These are phyloP conservation scores for Charina bottae DNA, from an alignment of 2,113 vertebrate genomes.

Conservation along the genomic window DNA sequence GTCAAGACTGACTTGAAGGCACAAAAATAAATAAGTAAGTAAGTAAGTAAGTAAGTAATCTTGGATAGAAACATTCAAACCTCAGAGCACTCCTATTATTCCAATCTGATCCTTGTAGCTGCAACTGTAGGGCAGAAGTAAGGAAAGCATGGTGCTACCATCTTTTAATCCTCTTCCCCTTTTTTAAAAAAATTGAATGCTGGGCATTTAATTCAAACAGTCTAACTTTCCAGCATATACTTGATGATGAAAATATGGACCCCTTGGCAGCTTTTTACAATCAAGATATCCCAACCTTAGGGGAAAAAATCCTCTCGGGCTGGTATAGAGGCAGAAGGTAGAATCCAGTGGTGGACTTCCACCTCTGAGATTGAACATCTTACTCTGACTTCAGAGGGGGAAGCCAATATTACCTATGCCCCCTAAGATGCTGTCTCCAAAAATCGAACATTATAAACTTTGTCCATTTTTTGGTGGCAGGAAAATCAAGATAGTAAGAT, in stretches of 20 bases:
- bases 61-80: not conserved
- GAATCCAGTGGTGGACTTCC: not conserved
- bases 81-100: not conserved
- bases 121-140: not conserved
- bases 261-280: not conserved
- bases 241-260: not conserved
- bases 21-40: not conserved
- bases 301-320: not conserved
- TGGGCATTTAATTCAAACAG: not conserved
- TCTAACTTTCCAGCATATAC: not conserved
- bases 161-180: not conserved
- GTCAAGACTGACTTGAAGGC: not conserved
- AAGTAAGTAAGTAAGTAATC: not conserved
- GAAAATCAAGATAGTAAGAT: not conserved
- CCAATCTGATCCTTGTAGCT: not conserved
- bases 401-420: not conserved
- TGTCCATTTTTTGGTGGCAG: not conserved
- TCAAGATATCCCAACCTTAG: not conserved
- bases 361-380: not conserved
- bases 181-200: not conserved
- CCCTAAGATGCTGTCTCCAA: not conserved
- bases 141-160: not conserved
- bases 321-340: not conserved
- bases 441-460: not conserved
- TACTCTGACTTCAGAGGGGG: not conserved